phyloP scores from a whole-genome alignment of 2,888 invertebrate genomes.

The Sarcophaga carnaria region DNA sequence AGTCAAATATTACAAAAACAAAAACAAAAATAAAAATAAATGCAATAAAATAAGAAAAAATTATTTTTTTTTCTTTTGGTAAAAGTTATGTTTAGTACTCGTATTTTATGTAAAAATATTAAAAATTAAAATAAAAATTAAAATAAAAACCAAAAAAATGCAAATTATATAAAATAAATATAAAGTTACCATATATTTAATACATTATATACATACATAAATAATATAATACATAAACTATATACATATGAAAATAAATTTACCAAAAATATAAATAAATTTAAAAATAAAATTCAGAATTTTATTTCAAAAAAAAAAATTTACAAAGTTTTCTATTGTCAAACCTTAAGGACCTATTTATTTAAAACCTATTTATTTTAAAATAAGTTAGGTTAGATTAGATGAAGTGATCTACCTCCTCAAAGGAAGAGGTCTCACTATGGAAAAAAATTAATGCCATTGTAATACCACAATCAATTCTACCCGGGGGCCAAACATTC shows the following conservation, averaged over 20 bases:
- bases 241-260: conserved; percentile 71
- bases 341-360: too few relatives aligned
- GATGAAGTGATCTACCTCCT: too few relatives aligned
- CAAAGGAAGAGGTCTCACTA: too few relatives aligned
- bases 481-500: too few relatives aligned
- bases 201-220: conserved; percentile 69
- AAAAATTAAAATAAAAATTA: conserved; percentile 8
- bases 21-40: not conserved
- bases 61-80: conserved; percentile 44
- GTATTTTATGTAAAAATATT: conserved; percentile 71
- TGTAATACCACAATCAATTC: too few relatives aligned
- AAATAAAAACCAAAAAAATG: conserved; percentile 33
- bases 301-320: not conserved
- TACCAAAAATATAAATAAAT: conserved; percentile 68
- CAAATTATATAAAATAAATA: conserved; percentile 39
- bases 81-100: conserved; percentile 70
- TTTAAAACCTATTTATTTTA: too few relatives aligned
- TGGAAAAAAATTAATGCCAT: too few relatives aligned
- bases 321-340: too few relatives aligned
- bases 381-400: too few relatives aligned
- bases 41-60: conserved; percentile 40
- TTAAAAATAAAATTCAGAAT: conserved; percentile 34
- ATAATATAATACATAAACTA: conserved; percentile 71
- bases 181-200: conserved; percentile 66
- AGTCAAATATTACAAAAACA: conserved; percentile 30